These are phyloP conservation scores for Allophyes oxyacanthae DNA, from an alignment of 2,888 invertebrate genomes.

Conservation along the genomic window DNA sequence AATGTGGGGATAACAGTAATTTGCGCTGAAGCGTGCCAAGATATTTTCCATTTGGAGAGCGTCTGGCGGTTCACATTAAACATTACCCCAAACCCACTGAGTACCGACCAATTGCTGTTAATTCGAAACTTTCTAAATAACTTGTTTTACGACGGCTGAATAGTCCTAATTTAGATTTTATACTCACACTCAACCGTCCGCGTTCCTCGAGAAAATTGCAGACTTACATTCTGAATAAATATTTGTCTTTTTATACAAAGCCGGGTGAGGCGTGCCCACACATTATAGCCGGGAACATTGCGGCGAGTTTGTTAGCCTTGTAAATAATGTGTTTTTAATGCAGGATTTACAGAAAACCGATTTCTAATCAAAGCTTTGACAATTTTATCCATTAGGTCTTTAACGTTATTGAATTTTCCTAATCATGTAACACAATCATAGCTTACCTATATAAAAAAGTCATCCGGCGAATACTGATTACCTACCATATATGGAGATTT, in stretches of 20 bases:
- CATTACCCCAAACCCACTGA: conserved; percentile 29
- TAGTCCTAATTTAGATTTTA: conserved; percentile 54
- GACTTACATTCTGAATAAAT: conserved; percentile 52
- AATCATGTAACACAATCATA: background rate
- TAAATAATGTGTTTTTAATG: conserved; percentile 42
- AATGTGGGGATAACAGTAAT: conserved; percentile 38
- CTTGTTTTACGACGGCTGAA: conserved; percentile 39
- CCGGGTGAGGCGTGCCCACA: conserved; percentile 51
- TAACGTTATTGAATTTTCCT: conserved; percentile 5
- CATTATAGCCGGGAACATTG: conserved; percentile 50
- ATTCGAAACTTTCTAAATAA: conserved; percentile 50
- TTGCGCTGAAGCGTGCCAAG: conserved; percentile 44
- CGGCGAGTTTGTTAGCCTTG: conserved; percentile 40
- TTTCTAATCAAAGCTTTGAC: conserved; percentile 31
- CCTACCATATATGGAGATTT: conserved; percentile 18
- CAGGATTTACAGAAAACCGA: conserved; percentile 23
- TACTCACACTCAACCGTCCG: conserved; percentile 19
- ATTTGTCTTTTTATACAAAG: conserved; percentile 57
- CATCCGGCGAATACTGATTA: conserved; percentile 9
- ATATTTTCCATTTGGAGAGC: conserved; percentile 45
- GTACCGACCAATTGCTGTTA: conserved; percentile 33
- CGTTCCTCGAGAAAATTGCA: conserved; percentile 36
- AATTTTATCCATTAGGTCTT: conserved; percentile 21
- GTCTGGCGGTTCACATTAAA: conserved; percentile 35
- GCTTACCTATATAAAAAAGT: conserved; percentile 9